Percentiles rank a stretch among this genome's conserved stretches.
These are phyloP conservation scores for Pseudocheirus occidentalis DNA, from an alignment of 2,797 vertebrate genomes.

Conservation along the genomic window DNA sequence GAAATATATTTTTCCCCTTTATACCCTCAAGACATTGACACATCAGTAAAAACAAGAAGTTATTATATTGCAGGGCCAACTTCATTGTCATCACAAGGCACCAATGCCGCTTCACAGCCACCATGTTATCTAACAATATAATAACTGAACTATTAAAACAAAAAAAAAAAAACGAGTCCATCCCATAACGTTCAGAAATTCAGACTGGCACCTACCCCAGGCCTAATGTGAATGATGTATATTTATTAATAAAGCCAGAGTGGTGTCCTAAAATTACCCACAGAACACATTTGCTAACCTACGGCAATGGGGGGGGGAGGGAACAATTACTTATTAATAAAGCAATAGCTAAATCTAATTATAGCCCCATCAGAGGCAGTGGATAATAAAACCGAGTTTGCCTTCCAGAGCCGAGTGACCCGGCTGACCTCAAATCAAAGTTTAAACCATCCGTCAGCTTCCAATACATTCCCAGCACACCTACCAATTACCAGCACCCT, in stretches of 20 bases:
- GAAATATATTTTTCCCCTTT: not conserved
- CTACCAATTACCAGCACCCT: slow-evolving; percentile 81
- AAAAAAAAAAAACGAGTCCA: slow-evolving; percentile 39
- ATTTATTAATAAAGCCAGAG: slow-evolving; percentile 79
- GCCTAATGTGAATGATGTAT: slow-evolving; percentile 74
- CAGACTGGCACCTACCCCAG: slow-evolving; percentile 52
- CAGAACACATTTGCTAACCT: slow-evolving; percentile 80
- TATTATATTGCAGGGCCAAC: not conserved
- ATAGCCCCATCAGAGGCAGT: slow-evolving; percentile 84
- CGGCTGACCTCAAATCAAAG: slow-evolving; percentile 83
- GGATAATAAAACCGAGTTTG: slow-evolving; percentile 84
- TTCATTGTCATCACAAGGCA: not conserved
- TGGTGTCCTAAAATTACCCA: slow-evolving; percentile 81
- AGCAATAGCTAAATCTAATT: slow-evolving; percentile 87
- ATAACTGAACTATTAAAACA: slow-evolving; percentile 64
- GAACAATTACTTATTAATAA: slow-evolving; percentile 88
- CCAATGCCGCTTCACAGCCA: slow-evolving; percentile 8
- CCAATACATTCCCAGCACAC: slow-evolving; percentile 81
- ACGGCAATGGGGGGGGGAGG: slow-evolving; percentile 52
- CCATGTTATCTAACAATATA: slow-evolving; percentile 43
- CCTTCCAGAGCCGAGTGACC: slow-evolving; percentile 82
- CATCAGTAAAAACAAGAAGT: not conserved
- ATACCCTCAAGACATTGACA: slow-evolving; percentile 17
- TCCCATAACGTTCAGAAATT: slow-evolving; percentile 49
- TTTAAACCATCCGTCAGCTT: slow-evolving; percentile 85